These are phyloP conservation scores for Sebastes kiyomatsui DNA, from an alignment of 2,797 vertebrate species.

Conservation along the genomic window DNA sequence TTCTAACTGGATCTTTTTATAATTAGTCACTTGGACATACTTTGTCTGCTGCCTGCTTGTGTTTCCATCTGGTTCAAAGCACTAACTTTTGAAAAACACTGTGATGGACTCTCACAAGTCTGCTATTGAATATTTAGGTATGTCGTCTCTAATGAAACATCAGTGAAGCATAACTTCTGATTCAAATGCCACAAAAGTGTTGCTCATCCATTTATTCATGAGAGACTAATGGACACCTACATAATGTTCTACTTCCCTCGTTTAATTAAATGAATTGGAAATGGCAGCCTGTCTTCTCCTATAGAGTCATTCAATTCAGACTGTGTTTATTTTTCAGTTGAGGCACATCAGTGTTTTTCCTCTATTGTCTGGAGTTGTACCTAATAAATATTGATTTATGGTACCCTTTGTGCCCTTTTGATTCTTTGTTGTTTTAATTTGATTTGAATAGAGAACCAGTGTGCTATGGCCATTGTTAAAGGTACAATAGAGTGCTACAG, in stretches of 20 bases:
- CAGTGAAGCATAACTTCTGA: constrained; percentile 1
- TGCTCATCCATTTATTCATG: constrained; percentile 43
- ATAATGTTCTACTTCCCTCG: constrained; percentile 14
- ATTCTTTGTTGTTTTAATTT: not conserved
- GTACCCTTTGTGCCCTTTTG: not conserved
- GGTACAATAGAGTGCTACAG: no score
- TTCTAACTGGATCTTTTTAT: constrained; percentile 51
- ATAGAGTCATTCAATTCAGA: not conserved
- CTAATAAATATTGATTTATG: not conserved
- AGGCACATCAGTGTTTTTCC: not conserved
- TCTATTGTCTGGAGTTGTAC: not conserved
- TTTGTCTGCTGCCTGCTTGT: constrained; percentile 39
- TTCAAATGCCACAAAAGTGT: constrained; percentile 26
- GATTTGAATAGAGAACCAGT: not conserved
- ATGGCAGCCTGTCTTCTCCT: not conserved
- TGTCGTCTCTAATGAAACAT: constrained; percentile 28
- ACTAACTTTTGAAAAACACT: constrained; percentile 19
- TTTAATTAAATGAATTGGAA: constrained; percentile 37
- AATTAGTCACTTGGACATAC: constrained; percentile 57
- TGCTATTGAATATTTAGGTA: constrained; percentile 23
- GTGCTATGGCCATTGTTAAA: not conserved
- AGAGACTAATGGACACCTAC: constrained; percentile 29
- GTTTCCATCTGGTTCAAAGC: constrained; percentile 34
- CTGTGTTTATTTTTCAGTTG: constrained; percentile 17
- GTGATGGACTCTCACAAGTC: constrained; percentile 13